phyloP scores from a whole-genome alignment of 2,113 vertebrate species.

The Platysteira castanea region DNA sequence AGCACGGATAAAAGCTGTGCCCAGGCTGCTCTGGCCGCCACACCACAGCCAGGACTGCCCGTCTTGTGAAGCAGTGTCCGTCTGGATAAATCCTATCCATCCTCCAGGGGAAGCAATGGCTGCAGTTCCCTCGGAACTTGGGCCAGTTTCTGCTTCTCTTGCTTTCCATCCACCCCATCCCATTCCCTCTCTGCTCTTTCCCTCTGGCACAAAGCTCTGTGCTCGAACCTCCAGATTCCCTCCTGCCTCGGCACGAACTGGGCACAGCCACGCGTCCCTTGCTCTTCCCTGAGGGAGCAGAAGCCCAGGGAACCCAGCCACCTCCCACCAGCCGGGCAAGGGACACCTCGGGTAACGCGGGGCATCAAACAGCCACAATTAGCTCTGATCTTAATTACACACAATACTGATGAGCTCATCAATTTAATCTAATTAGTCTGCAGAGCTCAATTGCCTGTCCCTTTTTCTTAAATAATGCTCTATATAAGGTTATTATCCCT shows the following conservation, averaged over 20 bases:
- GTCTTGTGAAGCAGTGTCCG: accelerated
- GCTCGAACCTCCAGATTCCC: background rate
- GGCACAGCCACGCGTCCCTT: accelerated
- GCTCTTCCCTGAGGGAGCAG: background rate
- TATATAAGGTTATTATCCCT: background rate
- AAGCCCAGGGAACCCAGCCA: background rate
- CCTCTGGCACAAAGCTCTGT: background rate
- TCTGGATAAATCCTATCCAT: background rate
- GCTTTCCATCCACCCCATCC: background rate
- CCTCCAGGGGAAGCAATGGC: background rate
- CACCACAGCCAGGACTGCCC: background rate
- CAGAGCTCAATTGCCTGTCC: constrained; percentile 32
- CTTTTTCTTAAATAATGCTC: constrained; percentile 17
- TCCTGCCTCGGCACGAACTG: background rate
- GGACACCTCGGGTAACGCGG: background rate
- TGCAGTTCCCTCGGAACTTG: background rate
- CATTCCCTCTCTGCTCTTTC: no score
- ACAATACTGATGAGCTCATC: constrained; percentile 53
- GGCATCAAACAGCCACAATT: constrained; percentile 19
- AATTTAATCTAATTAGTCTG: constrained; percentile 50
- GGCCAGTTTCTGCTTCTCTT: background rate
- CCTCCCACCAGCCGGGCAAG: background rate
- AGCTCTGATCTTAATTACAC: constrained; percentile 48
- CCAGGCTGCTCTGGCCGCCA: background rate
- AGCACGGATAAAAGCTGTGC: background rate